These are phyloP conservation scores for Diploscapter pachys DNA, from an alignment of 1,140 invertebrate species.

Conservation along the genomic window DNA sequence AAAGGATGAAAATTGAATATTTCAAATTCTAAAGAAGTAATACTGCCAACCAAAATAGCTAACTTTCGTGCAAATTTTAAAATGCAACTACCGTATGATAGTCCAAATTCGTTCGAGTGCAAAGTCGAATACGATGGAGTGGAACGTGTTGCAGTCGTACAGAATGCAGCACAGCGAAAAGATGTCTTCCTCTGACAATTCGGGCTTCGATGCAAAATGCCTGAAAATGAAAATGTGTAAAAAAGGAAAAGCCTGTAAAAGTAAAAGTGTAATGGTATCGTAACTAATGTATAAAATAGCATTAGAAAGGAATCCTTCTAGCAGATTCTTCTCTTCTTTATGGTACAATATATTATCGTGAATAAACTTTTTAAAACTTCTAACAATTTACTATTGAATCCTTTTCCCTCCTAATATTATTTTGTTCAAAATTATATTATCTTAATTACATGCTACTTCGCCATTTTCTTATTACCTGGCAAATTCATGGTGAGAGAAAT, in stretches of 20 bases:
- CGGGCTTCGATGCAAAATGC: neutral
- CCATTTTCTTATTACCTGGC: neutral
- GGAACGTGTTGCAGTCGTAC: conserved; percentile 17
- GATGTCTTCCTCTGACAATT: neutral
- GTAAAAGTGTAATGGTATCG: too few species aligned
- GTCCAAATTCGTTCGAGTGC: conserved; percentile 42
- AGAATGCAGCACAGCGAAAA: conserved; percentile 2
- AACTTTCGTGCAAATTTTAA: too few species aligned
- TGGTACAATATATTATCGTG: too few species aligned
- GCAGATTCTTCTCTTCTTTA: too few species aligned
- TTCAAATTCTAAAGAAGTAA: too few species aligned
- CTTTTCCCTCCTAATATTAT: neutral
- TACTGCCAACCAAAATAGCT: too few species aligned
- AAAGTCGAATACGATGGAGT: conserved; percentile 62
- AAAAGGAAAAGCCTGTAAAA: too few species aligned
- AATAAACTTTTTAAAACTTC: neutral
- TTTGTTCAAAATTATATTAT: neutral
- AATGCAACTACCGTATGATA: conserved; percentile 15
- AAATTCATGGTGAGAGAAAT: neutral
- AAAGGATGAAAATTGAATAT: too few species aligned
- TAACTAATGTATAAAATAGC: too few species aligned
- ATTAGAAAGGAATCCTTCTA: too few species aligned
- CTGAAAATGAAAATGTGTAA: too few species aligned
- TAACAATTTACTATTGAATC: neutral
- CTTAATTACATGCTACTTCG: neutral